Conservation (phyloP, 2,888 invertebrate genomes). For the Yponomeuta plumbellus region DNA sequence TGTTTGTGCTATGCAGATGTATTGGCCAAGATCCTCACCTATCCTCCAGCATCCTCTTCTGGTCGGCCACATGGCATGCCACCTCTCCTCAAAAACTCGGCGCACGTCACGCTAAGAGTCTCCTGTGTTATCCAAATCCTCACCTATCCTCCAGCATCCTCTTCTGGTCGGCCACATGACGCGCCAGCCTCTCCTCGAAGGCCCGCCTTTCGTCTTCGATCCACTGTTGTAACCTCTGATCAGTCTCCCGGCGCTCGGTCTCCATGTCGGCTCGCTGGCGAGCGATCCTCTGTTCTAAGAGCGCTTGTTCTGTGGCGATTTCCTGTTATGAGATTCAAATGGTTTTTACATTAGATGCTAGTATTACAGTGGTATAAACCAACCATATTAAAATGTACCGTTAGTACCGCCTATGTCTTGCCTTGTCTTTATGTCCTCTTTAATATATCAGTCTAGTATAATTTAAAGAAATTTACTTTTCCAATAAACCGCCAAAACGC, state of each 20-base stretch:
- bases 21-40: too few species aligned
- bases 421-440: too few species aligned
- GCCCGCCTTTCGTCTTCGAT: constrained; percentile 39
- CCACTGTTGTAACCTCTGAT: constrained; percentile 37
- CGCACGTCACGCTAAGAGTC: too few species aligned
- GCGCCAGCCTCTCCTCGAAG: constrained; percentile 51
- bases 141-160: constrained; percentile 32
- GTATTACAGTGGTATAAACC: too few species aligned
- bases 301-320: constrained; percentile 36
- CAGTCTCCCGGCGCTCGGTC: constrained; percentile 34
- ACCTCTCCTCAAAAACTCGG: constrained; percentile 47
- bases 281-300: constrained; percentile 33
- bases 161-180: constrained; percentile 34
- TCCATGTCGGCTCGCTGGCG: constrained; percentile 40
- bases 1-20: too few species aligned
- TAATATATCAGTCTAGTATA: too few species aligned
- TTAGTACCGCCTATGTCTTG: too few species aligned
- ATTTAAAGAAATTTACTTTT: too few species aligned
- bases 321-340: constrained; percentile 29
- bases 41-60: constrained; percentile 36
- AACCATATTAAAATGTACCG: too few species aligned
- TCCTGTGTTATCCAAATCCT: too few species aligned
- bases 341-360: too few species aligned
- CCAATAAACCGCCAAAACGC: too few species aligned
- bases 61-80: constrained; percentile 35